Percentiles rank a stretch among this genome's conserved stretches.
phyloP scores from a whole-genome alignment of 1,140 invertebrate genomes.

The Cherax destructor region DNA sequence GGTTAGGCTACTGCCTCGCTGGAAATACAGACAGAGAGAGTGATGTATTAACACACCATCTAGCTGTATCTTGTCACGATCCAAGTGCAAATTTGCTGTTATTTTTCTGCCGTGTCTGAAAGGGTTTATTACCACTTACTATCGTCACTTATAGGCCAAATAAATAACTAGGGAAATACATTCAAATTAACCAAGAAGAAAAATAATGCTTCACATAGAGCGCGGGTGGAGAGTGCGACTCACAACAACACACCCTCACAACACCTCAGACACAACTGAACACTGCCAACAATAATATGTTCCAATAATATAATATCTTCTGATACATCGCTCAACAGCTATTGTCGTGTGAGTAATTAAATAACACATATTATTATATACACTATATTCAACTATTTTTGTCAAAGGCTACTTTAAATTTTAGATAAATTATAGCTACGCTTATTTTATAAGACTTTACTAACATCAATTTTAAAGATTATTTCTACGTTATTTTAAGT shows the following conservation, averaged over 20 bases:
- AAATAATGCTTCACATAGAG: background rate
- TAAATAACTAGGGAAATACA: background rate
- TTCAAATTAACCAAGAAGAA: background rate
- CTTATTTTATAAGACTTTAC: background rate
- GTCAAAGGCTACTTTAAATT: background rate
- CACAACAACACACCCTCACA: background rate
- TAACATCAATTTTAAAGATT: background rate
- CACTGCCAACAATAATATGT: conserved; percentile 7
- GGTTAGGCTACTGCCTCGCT: background rate
- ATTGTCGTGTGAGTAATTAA: background rate
- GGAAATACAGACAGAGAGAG: background rate
- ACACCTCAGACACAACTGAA: background rate
- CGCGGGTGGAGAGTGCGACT: background rate
- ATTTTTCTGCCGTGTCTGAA: background rate
- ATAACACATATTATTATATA: background rate
- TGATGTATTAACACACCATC: background rate
- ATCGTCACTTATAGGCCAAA: background rate
- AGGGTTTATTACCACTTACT: background rate
- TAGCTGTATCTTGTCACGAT: background rate
- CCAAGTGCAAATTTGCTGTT: background rate
- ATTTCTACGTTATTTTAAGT: background rate
- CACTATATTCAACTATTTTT: too few relatives aligned
- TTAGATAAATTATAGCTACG: background rate
- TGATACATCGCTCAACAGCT: background rate
- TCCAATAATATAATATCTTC: conserved; percentile 1